Percentiles rank a stretch among this genome's conserved stretches.
Conservation (phyloP, 2,888 invertebrate genomes). For the Leucophora obtusa region DNA sequence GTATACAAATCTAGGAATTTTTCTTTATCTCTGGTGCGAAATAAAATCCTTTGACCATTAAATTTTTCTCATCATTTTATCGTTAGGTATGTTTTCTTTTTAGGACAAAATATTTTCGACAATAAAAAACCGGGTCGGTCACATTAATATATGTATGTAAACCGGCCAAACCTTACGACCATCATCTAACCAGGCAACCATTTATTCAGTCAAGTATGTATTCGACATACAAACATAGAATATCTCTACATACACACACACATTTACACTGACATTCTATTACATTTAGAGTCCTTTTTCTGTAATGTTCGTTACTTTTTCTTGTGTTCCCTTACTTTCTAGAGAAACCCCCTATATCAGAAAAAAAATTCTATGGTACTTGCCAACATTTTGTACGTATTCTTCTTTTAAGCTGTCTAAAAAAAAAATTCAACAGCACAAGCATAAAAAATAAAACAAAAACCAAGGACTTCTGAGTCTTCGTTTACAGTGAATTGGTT, state of each 20-base stretch:
- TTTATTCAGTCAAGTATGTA: slow-evolving; percentile 55
- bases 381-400: slow-evolving; percentile 60
- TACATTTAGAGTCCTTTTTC: slow-evolving; percentile 53
- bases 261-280: slow-evolving; percentile 49
- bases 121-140: too few species aligned
- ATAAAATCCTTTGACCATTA: too few species aligned
- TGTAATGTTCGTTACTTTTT: slow-evolving; percentile 54
- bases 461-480: slow-evolving; percentile 57
- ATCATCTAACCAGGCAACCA: slow-evolving; percentile 55
- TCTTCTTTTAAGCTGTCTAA: slow-evolving; percentile 56
- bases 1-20: too few species aligned
- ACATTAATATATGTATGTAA: not conserved
- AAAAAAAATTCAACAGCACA: slow-evolving; percentile 48
- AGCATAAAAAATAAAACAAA: slow-evolving; percentile 26
- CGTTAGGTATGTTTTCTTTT: too few species aligned
- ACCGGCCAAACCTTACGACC: slow-evolving; percentile 34
- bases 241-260: slow-evolving; percentile 9
- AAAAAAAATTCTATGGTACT: slow-evolving; percentile 52
- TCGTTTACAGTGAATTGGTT: slow-evolving; percentile 53
- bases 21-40: too few species aligned
- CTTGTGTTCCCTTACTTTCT: slow-evolving; percentile 48
- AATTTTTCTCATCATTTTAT: too few species aligned
- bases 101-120: too few species aligned
- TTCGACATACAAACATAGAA: slow-evolving; percentile 9
- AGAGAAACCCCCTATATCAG: slow-evolving; percentile 41